These are phyloP conservation scores for Saccostrea cuccullata DNA, from an alignment of 1,140 invertebrate genomes.

Conservation along the genomic window DNA sequence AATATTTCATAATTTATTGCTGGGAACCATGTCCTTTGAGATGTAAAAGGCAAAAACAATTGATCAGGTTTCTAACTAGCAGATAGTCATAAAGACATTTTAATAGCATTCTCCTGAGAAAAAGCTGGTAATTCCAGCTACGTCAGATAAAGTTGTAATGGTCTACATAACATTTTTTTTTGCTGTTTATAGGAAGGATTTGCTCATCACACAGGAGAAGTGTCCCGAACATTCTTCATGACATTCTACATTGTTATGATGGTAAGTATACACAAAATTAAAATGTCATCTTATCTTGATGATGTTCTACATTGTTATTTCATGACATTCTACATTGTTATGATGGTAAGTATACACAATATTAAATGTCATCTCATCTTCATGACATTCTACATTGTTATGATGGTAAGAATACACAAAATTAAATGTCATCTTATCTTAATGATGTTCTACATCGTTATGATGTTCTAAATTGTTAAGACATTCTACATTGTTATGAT, in stretches of 20 bases:
- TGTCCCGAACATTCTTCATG: constrained; percentile 90
- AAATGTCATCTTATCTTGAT: background rate
- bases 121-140: background rate
- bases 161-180: background rate
- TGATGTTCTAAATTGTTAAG: constrained; percentile 82
- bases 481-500: constrained; percentile 81
- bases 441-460: background rate
- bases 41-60: background rate
- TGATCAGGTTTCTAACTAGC: background rate
- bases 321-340: background rate
- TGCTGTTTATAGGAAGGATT: constrained; percentile 80
- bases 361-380: background rate
- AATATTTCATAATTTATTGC: background rate
- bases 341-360: constrained; percentile 82
- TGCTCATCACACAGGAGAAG: constrained; percentile 80
- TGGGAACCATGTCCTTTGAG: background rate
- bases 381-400: background rate
- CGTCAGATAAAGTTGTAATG: no score
- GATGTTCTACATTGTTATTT: background rate
- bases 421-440: no score
- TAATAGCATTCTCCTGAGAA: background rate
- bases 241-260: constrained; percentile 93
- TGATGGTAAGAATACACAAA: background rate
- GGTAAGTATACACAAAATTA: constrained; percentile 78
- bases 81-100: background rate